These are phyloP conservation scores for Darevskia mixta DNA, from an alignment of 2,797 vertebrate genomes.

Conservation along the genomic window DNA sequence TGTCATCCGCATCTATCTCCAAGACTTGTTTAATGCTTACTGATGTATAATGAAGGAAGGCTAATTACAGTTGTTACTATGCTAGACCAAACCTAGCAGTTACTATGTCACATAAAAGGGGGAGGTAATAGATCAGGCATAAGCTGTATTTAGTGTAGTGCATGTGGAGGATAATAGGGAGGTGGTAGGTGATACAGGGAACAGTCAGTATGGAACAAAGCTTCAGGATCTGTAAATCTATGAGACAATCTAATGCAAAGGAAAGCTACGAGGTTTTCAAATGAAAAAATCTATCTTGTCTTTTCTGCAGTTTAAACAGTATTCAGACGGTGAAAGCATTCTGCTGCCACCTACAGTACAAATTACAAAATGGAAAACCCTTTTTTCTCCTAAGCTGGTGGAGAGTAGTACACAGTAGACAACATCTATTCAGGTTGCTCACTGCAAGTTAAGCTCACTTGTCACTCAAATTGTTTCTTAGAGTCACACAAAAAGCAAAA, in stretches of 20 bases:
- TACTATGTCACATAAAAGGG: no score
- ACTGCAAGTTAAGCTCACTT: background rate
- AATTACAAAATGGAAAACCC: background rate
- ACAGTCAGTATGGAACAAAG: background rate
- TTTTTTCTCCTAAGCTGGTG: background rate
- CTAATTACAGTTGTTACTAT: background rate
- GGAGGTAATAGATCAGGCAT: no score
- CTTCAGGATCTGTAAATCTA: background rate
- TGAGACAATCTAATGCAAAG: background rate
- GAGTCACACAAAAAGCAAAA: background rate
- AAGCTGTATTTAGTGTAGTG: background rate
- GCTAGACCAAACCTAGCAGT: background rate
- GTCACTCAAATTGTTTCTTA: background rate
- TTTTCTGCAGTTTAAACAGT: background rate
- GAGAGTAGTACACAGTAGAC: background rate
- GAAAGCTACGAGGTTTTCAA: background rate
- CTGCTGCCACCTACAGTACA: slow-evolving; percentile 47
- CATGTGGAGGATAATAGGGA: background rate
- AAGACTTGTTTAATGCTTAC: background rate
- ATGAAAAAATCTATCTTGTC: background rate
- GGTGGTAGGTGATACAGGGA: rapidly evolving
- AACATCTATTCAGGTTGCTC: background rate
- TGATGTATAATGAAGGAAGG: background rate
- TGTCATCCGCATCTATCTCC: background rate
- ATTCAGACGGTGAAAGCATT: slow-evolving; percentile 10